Evolutionary conservation across 2,888 invertebrate genomes (phyloP).

Genomic region (Leucophenga maculata): DNA sequence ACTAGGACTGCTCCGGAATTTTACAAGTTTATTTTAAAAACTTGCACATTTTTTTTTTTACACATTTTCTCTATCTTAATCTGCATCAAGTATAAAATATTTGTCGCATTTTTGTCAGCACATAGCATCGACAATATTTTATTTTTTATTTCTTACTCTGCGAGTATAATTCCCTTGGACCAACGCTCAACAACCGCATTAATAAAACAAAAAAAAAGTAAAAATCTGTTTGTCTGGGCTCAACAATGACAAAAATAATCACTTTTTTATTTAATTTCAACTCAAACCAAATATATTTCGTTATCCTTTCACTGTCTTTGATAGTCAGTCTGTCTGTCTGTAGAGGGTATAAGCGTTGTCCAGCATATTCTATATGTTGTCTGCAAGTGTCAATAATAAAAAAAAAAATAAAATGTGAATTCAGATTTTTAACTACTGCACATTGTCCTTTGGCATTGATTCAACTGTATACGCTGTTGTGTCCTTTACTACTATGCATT

Average conservation of each 20-base stretch:
- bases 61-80: too few species aligned
- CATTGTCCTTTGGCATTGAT: constrained; percentile 54
- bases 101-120: constrained; percentile 12
- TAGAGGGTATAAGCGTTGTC: background rate
- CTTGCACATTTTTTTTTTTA: too few species aligned
- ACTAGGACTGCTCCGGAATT: too few species aligned
- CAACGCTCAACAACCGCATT: background rate
- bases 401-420: constrained; percentile 1
- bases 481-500: background rate
- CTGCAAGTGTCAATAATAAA: constrained; percentile 8
- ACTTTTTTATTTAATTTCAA: constrained; percentile 59
- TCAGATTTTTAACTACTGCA: constrained; percentile 17
- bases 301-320: constrained; percentile 5
- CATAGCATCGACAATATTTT: background rate
- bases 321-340: background rate
- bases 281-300: constrained; percentile 32
- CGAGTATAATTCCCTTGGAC: too few species aligned
- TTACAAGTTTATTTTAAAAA: too few species aligned
- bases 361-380: constrained; percentile 2
- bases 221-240: constrained; percentile 8
- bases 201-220: too few species aligned
- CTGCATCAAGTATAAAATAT: background rate
- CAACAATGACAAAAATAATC: constrained; percentile 46
- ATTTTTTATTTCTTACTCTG: background rate
- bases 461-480: constrained; percentile 53